A percentile compares a stretch with the other conserved stretches of the same genome.
Evolutionary conservation across 2,888 invertebrate genomes (phyloP).

Genomic region (Orthonevra nobilis): DNA sequence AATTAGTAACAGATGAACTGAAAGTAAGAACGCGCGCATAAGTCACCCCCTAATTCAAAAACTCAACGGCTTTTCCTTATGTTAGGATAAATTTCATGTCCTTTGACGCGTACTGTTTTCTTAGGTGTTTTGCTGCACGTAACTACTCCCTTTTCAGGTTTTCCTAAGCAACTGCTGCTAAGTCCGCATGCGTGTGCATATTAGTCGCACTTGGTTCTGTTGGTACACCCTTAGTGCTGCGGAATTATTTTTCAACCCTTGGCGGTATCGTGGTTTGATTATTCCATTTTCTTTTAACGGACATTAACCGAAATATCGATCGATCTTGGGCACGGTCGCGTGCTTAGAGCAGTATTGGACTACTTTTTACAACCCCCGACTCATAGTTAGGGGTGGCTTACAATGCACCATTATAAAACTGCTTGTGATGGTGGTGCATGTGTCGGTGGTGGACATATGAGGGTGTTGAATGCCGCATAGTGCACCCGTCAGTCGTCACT

Average conservation of each 20-base stretch:
- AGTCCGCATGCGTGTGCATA: constrained; percentile 12
- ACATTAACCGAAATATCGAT: constrained; percentile 69
- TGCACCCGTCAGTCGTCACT: constrained; percentile 65
- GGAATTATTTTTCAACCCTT: constrained; percentile 50
- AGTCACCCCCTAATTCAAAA: constrained; percentile 66
- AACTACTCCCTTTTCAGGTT: constrained; percentile 6
- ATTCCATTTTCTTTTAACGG: constrained; percentile 46
- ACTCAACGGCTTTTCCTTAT: constrained; percentile 67
- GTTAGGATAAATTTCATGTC: constrained; percentile 44
- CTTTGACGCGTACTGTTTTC: constrained; percentile 25
- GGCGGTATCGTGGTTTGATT: constrained; percentile 26
- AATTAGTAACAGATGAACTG: constrained; percentile 65
- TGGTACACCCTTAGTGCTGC: constrained; percentile 47
- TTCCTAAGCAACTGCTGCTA: constrained; percentile 61
- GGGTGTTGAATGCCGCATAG: constrained; percentile 54
- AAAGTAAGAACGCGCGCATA: constrained; percentile 41
- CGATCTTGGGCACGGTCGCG: constrained; percentile 63
- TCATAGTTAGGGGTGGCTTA: constrained; percentile 53
- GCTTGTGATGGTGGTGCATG: constrained; percentile 27
- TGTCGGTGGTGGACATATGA: constrained; percentile 37
- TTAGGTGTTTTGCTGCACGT: constrained; percentile 35
- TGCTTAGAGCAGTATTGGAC: constrained; percentile 55
- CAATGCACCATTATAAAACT: constrained; percentile 55
- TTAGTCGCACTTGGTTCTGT: no score
- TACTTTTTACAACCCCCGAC: constrained; percentile 52